Base-by-base conservation (phyloP, 1,140 invertebrate species). In the Diabrotica virgifera region DNA sequence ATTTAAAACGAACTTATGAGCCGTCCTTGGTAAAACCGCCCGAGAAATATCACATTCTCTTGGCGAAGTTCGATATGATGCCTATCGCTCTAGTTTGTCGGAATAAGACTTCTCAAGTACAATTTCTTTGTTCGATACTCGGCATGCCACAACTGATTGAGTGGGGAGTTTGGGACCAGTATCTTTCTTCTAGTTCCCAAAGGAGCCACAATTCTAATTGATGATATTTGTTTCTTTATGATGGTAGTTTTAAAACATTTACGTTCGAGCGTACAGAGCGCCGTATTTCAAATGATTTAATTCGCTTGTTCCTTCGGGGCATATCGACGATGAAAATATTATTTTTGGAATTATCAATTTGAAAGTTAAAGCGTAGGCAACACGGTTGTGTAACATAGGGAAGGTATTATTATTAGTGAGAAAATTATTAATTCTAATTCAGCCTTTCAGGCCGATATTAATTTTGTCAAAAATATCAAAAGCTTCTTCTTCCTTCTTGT, bases 71-170 rank as follows among this genome's bases (percentile, higher is more conserved):
- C 71, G 66, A 71, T 76, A 73, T 73, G 70, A 72, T 67, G 74
- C 71, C 72, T 70, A 74, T 75, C 74, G 72, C 64, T 69, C 66
- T 67, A 64, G 73, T 67, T 66, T 66, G 73, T 69, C 65, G 65
- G 67, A 67, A 69, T 71, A 74, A 46, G 40, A 46, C 72, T 75
- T 76, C 70, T 72, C 73, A 70, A 71, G 69, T 72, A 71, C 72
- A 76, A 74, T 76, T 76, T 74, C 75, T 74, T 75, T 72, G 71
- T 74, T 71, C 70, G 70, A 75, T 73, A 71, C 64, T 59, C 50
- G 68, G 68, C 72, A 73, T 71, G 72, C 73, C 70, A 71, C 75
- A 75, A 75, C 75, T 77, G 75, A 77, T 77, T 77, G 75, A 70
- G 74, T 66, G 36, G 75, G 75, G 75, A 77, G 58, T 75, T 70